Evolutionary conservation across 1,140 invertebrate genomes (phyloP), one percentile per base, ranked within the genome.

Genomic region (Ips nitidus): DNA sequence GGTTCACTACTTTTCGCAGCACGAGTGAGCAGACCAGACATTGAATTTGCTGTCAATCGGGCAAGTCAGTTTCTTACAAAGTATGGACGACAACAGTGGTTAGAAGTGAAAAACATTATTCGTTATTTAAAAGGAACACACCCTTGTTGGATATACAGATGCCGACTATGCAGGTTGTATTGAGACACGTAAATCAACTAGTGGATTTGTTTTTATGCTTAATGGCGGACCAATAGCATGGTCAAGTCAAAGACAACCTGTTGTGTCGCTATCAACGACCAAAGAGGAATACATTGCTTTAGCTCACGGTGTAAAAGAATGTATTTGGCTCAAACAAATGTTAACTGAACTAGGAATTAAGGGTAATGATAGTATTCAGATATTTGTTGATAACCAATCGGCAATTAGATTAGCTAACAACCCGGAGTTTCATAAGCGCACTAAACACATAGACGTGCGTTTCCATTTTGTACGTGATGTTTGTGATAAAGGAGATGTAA

Each of bases 201-300:
- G 65, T 41, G 81, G 82, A 37, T 79, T 76, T 69, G 63, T 80
- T 3, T 81, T 80, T 72, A 22, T 53, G 80, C 45, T 74, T 64
- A 61, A 75, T 36, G 41, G 76, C 42, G 79, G 68, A 39, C 69
- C 78, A 8, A 65, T 83, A 42, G 59, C 75, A 4, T 83, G 81
- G 82, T 71, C 60, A 5, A 77, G 72, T 57, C 75, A 77, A 41
- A 77, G 75, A 70, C 82, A 84, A 73, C 61, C 65, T 3, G 75
- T 58, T 47, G 72, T 76, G 41, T 64, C 77, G 40, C 55, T 77
- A 4, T 79, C 76, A 1, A 81, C 81, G 8, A 81, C 80, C 2
- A 81, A 84, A 73, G 75, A 81, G 37, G 82, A 84, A 66, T 80
- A 75, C 75, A 55, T 80, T n/a, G 75, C 78, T 39, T 71, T 71